A percentile compares a stretch with the other conserved stretches of the same genome.
phyloP scores from a whole-genome alignment of 1,140 invertebrate species.

The Heterodera schachtii region DNA sequence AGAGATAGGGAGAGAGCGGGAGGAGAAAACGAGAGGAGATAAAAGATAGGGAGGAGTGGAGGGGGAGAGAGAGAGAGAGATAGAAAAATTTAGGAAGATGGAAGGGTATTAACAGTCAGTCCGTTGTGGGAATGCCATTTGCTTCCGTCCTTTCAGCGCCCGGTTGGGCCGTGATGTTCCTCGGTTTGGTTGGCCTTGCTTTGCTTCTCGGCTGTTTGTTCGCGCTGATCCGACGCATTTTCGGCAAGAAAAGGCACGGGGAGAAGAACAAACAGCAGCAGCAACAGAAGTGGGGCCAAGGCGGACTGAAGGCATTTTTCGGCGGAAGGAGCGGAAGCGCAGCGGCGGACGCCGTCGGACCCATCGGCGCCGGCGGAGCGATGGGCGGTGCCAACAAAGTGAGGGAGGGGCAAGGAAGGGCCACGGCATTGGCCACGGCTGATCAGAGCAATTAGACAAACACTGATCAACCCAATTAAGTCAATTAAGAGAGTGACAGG shows the following conservation, averaged over 20 bases:
- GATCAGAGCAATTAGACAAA: no score
- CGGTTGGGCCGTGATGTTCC: constrained; percentile 65
- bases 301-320: constrained; percentile 62
- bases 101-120: no score
- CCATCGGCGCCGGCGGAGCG: constrained; percentile 26
- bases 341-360: constrained; percentile 40
- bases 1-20: no score
- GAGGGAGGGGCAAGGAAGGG: not conserved
- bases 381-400: constrained; percentile 39
- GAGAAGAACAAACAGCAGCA: constrained; percentile 64
- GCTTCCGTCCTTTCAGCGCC: constrained; percentile 52
- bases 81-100: no score
- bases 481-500: no score
- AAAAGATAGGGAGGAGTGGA: no score
- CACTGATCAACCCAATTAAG: no score
- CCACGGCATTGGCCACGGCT: no score
- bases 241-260: constrained; percentile 65
- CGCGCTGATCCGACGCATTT: constrained; percentile 59
- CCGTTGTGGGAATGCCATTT: not conserved
- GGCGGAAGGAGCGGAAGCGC: constrained; percentile 47
- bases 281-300: constrained; percentile 28
- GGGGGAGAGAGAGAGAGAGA: not conserved
- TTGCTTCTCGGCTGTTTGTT: constrained; percentile 58
- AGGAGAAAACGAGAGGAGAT: no score
- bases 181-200: constrained; percentile 57